A percentile compares a stretch with the other conserved stretches of the same genome.
phyloP scores from a whole-genome alignment of 2,888 invertebrate genomes.

The Machimus rusticus region DNA sequence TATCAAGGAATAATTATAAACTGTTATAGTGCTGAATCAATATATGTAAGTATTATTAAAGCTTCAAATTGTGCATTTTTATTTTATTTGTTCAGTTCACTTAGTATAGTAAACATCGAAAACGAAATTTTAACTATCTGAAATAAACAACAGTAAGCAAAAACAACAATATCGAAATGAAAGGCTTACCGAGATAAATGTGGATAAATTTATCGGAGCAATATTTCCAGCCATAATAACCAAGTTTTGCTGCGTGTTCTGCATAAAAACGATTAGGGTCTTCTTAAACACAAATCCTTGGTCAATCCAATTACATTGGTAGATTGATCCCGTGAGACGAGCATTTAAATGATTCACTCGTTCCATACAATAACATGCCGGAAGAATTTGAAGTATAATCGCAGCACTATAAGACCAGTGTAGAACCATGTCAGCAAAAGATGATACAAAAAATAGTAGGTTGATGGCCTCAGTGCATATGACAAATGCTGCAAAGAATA shows the following conservation, averaged over 20 bases:
- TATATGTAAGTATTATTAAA: no score
- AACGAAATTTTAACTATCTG: not conserved
- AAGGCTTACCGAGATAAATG: not conserved
- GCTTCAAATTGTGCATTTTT: no score
- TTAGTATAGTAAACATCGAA: not conserved
- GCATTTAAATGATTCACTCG: not conserved
- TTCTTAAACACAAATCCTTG: not conserved
- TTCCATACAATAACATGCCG: not conserved
- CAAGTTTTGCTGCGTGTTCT: not conserved
- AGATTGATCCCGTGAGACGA: not conserved
- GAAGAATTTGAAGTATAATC: not conserved
- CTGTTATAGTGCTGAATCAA: no score
- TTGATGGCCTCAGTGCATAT: not conserved
- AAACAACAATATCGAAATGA: not conserved
- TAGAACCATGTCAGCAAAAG: not conserved
- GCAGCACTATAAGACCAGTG: not conserved
- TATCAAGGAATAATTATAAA: no score
- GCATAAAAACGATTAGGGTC: not conserved
- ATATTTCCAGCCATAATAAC: not conserved
- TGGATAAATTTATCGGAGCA: not conserved
- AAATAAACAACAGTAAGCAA: not conserved
- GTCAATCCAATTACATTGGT: not conserved
- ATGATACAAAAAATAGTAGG: not conserved
- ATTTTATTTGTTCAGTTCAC: not conserved
- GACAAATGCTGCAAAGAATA: not conserved